Conservation (phyloP, 2,888 invertebrate genomes). For the Drosophila conformis region DNA sequence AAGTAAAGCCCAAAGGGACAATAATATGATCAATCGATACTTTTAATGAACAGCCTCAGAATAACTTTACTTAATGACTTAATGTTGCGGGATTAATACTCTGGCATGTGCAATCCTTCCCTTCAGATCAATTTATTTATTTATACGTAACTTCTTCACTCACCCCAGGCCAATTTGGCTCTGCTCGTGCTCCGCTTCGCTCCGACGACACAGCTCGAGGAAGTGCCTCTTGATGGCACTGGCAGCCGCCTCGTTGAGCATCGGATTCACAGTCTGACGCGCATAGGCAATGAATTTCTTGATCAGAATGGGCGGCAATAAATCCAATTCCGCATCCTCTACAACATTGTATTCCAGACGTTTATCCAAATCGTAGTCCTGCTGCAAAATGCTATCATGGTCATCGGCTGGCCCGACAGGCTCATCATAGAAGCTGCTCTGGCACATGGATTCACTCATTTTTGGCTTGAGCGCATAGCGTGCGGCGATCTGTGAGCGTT, state of each 20-base stretch:
- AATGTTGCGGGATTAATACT: neutral
- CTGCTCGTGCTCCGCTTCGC: conserved; percentile 84
- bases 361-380: conserved; percentile 84
- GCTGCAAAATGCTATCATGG: conserved; percentile 64
- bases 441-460: conserved; percentile 81
- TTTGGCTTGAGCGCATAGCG: conserved; percentile 84
- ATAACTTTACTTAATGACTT: neutral
- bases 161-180: conserved; percentile 92
- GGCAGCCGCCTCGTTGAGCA: conserved; percentile 90
- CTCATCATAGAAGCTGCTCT: conserved; percentile 27
- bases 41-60: neutral
- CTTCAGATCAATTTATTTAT: neutral
- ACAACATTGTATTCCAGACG: conserved; percentile 57
- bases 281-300: conserved; percentile 97
- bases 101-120: neutral
- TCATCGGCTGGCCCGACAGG: neutral
- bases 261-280: conserved; percentile 93
- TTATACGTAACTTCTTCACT: conserved; percentile 18
- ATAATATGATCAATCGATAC: neutral
- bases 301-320: conserved; percentile 90
- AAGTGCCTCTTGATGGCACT: conserved; percentile 91
- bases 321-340: conserved; percentile 88
- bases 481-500: conserved; percentile 65
- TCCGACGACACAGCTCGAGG: conserved; percentile 88
- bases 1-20: conserved; percentile 12